Evolutionary conservation across 2,113 vertebrate species (phyloP), one percentile per base, ranked within the genome.

Genomic region (Atrichornis clamosus): DNA sequence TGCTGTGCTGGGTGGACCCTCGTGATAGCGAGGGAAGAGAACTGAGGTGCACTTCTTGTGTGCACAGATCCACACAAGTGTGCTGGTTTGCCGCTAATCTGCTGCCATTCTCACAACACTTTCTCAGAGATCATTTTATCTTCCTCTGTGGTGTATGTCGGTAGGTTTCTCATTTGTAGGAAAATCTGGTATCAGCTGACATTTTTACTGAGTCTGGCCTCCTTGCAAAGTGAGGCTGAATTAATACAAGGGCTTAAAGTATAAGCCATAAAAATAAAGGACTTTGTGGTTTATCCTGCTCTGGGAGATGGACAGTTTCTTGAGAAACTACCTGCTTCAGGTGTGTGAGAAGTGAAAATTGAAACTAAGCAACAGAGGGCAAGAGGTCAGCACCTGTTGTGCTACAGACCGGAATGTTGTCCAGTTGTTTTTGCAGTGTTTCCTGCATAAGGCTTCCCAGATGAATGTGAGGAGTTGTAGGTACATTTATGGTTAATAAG

Each of bases 11-110:
- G 35, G 3, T 50, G 49, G 22, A 63, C 10, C 21, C 52, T 52
- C 0, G 1, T 39, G 50, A 23, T 49, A 62, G 24, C 0, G 1
- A 11, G 46, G 44, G 13, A 11, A 30, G 41, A 69, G 37, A 32
- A 13, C 50, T 7, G 65, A 58, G 27, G 8, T 59, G 37, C 16
- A 6, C 24, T 65, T 85, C 49, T 30, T 15, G 6, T 41, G 52
- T 86, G 67, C 42, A 35, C 3, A 23, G 22, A 65, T 58, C 47
- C 19, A 24, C 28, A 30, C 32, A 30, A 27, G 22, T 44, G 55
- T 79, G 52, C 70, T 79, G 30, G 5, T n/a, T 70, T 86, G 56
- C 52, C 28, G 2, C 13, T 79, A 3, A 33, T 76, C 41, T 86
- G 46, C 52, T 75, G 62, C 33, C 2, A 4, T 56, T 76, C 55